Conservation (phyloP, 2,888 invertebrate genomes). For the Drosophila prostipennis region DNA sequence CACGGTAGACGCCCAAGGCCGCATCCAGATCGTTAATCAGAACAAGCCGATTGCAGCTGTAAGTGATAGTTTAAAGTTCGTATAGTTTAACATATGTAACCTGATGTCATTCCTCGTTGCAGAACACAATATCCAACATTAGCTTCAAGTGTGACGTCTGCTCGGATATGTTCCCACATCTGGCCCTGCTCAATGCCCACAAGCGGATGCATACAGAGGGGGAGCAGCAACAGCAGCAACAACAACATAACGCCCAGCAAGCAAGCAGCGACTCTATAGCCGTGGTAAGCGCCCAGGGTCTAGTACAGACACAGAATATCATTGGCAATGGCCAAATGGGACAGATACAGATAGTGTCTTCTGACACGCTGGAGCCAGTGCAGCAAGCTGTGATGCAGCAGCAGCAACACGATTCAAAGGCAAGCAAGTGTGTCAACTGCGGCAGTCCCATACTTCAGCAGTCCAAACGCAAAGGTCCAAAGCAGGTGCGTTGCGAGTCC, state of each 20-base stretch:
- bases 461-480: slow-evolving; percentile 87
- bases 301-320: slow-evolving; percentile 84
- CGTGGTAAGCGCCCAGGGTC: slow-evolving; percentile 85
- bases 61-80: slow-evolving; percentile 38
- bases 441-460: slow-evolving; percentile 86
- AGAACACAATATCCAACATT: slow-evolving; percentile 91
- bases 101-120: slow-evolving; percentile 81
- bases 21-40: slow-evolving; percentile 84
- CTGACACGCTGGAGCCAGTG: slow-evolving; percentile 82
- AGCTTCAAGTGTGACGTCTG: slow-evolving; percentile 95
- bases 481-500: slow-evolving; percentile 87
- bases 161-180: slow-evolving; percentile 93
- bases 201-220: slow-evolving; percentile 90
- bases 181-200: slow-evolving; percentile 92
- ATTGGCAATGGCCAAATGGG: slow-evolving; percentile 84
- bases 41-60: slow-evolving; percentile 84
- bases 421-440: slow-evolving; percentile 87
- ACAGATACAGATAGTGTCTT: slow-evolving; percentile 87
- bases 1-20: slow-evolving; percentile 83
- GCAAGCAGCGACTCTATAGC: slow-evolving; percentile 84
- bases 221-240: slow-evolving; percentile 76
- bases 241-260: slow-evolving; percentile 66
- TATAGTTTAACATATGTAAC: not conserved
- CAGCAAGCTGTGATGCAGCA: slow-evolving; percentile 70
- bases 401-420: slow-evolving; percentile 82